phyloP scores from a whole-genome alignment of 92 coral and sea anemone species.

The Pocillopora grandis region DNA sequence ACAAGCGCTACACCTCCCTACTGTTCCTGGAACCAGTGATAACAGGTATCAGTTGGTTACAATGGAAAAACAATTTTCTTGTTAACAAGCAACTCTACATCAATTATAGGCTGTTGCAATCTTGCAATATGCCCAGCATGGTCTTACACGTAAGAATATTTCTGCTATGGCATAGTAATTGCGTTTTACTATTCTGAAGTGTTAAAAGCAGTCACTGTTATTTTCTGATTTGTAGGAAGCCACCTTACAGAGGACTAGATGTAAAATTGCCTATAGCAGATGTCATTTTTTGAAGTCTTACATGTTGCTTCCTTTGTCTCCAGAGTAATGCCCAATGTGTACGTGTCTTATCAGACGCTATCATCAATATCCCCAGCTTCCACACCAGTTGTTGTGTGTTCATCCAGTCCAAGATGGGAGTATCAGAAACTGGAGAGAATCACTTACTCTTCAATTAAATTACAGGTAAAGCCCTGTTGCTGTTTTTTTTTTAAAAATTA shows the following conservation, averaged over 20 bases:
- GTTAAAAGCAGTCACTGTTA: no score
- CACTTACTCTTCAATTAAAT: conserved; percentile 29
- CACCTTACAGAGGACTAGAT: background rate
- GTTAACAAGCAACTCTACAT: no score
- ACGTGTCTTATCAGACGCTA: conserved; percentile 77
- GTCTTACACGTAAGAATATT: no score
- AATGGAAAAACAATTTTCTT: background rate
- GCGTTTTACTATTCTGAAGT: no score
- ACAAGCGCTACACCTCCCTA: conserved; percentile 86
- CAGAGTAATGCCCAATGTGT: conserved; percentile 36
- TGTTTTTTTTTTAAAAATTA: background rate
- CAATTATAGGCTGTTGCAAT: no score
- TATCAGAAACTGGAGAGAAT: conserved; percentile 88
- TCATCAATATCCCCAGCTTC: conserved; percentile 49
- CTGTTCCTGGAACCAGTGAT: conserved; percentile 59
- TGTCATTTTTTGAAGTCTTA: no score
- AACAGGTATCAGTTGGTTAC: conserved; percentile 51
- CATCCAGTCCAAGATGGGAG: conserved; percentile 82
- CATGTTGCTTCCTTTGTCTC: background rate
- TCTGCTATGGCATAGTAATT: no score
- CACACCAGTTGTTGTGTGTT: conserved; percentile 66
- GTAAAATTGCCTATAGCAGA: background rate
- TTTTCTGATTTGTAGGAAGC: background rate
- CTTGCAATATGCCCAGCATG: no score
- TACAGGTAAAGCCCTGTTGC: conserved; percentile 31